Evolutionary conservation across 2,797 vertebrate genomes (phyloP), one percentile per base, ranked within the genome.

Genomic region (Sebastes ruberrimus): DNA sequence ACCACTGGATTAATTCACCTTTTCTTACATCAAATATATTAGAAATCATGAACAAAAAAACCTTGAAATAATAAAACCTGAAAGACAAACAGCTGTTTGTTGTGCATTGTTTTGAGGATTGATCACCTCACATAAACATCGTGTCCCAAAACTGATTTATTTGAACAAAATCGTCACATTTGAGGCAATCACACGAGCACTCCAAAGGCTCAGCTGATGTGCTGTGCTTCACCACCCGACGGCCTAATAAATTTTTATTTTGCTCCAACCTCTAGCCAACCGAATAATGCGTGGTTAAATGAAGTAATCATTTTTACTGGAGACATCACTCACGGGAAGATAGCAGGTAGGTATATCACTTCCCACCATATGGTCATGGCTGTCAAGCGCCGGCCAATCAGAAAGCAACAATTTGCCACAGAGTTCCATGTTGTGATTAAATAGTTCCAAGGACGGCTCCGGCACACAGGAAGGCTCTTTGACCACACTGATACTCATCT

Each of bases 301-400:
- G 93, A 96, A 95, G 95, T 94, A 96, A 96, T 96, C 94, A 96
- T 95, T 95, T 95, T 93, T 93, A 93, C 93, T 92, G 92, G 90
- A 92, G 93, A 95, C 95, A 95, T 96, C 95, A 95, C 91, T 95
- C 93, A 93, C 79, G 10, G 91, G 91, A 90, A 91, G 95, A 96
- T 96, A 94, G 94, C 94, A 94, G 94, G 92, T 91, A 94, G 93
- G 94, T 95, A 96, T 96, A 96, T 96, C 95, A 94, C 93, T 95
- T 90, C 90, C 93, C 89, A 91, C 95, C 95, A 96, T 95, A 95
- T 94, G 95, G 95, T 94, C 94, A 94, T 90, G 94, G 94, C 85
- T 94, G 95, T 95, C 89, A 92, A 94, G 92, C 83, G 65, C 33
- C 3, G 82, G 86, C 95, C 95, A 96, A 95, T 96, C 91, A 91